Evolutionary conservation across 2,888 invertebrate genomes (phyloP), one percentile per base, ranked within the genome.

Genomic region (Eilema sororculum): DNA sequence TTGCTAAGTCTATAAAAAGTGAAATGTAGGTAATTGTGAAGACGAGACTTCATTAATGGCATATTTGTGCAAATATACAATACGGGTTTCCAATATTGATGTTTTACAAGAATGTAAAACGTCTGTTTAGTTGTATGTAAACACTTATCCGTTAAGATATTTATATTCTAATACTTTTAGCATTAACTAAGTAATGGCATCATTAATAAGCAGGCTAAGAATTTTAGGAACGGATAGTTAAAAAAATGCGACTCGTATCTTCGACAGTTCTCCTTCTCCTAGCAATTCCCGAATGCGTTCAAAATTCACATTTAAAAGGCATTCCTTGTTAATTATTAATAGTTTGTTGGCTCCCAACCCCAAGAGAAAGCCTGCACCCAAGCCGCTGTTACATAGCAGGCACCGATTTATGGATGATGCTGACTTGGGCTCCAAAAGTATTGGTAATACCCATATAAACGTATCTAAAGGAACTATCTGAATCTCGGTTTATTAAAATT

Each of bases 101-200:
- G 65, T 69, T 76, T 61, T 52, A 67, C 63, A 67, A 67, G 56
- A 71, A 71, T 71, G 71, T 80, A 70, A 75, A 70, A 61, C 46
- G 41, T 69, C 30, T 33, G 61, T 71, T 72, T 71, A 70, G 72
- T 78, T 78, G 75, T 71, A 65, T 65, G 69, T 71, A 73, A 72
- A 70, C 57, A 69, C 68, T 77, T 33, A 75, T 80, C 66, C 63
- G 75, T 69, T 77, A 75, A 73, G 70, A 69, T 72, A n/a, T 75
- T 16, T 60, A 25, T 58, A 58, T 58, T 65, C 65, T 60, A 72
- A 74, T 70, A 71, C 68, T 65, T 33, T 25, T 22, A 70, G 74
- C 52, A 57, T 71, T 76, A 76, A 80, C 74, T 52, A 41, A 41
- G 16, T 41, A 41, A 41, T 16, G 13, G 41, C 16, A 16, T 41